These are phyloP conservation scores for Myrmecobius fasciatus DNA, from an alignment of 2,113 vertebrate species.

Conservation along the genomic window DNA sequence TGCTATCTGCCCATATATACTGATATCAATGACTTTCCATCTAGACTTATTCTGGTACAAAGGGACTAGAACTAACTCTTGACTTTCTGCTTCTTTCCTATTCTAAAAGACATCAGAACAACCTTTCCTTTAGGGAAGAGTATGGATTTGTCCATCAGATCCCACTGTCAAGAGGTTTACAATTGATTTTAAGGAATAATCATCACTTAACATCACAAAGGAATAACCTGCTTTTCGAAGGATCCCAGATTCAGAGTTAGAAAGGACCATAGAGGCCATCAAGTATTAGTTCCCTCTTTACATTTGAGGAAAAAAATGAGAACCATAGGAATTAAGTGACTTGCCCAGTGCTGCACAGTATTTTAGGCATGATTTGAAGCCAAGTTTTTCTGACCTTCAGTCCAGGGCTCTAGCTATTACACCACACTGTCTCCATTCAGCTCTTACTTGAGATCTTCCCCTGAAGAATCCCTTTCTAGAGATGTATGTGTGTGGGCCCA, in stretches of 20 bases:
- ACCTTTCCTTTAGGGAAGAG: background rate
- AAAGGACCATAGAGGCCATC: accelerated
- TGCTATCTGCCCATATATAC: background rate
- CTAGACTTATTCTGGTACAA: background rate
- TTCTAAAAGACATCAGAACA: background rate
- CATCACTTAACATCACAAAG: too few relatives aligned
- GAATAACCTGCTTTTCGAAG: background rate
- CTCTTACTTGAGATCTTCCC: background rate
- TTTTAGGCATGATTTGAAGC: background rate
- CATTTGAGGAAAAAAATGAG: background rate
- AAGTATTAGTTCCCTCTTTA: background rate
- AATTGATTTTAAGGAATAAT: background rate
- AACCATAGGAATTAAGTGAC: background rate
- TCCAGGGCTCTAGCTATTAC: background rate
- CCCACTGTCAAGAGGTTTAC: background rate
- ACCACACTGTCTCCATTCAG: background rate
- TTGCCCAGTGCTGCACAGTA: background rate
- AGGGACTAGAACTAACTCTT: background rate
- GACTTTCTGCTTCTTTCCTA: background rate
- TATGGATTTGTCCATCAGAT: background rate
- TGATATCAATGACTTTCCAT: background rate
- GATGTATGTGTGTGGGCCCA: background rate
- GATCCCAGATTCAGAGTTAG: background rate
- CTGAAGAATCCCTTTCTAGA: background rate
- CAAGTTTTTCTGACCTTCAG: background rate